Evolutionary conservation across 2,797 vertebrate species (phyloP).

Genomic region (Crax fasciolata): DNA sequence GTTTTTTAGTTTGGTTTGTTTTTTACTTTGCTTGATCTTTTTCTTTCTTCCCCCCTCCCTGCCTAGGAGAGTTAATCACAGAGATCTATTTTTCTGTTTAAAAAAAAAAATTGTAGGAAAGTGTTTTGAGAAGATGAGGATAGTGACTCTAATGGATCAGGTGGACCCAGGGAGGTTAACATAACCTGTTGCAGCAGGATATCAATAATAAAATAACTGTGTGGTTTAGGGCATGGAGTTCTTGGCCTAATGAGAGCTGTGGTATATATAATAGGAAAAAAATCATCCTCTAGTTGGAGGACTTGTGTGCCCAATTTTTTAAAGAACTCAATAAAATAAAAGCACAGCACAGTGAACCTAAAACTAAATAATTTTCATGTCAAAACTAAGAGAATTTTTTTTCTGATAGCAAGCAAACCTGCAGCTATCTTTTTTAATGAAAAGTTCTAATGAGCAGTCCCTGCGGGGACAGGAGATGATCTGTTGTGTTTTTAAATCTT

Average conservation of each 20-base stretch:
- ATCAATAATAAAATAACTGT: not conserved
- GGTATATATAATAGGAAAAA: not conserved
- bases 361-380: not conserved
- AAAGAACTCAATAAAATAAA: not conserved
- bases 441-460: not conserved
- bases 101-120: not conserved
- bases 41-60: not conserved
- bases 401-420: not conserved
- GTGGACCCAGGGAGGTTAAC: not conserved
- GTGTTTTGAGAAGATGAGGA: not conserved
- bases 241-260: not conserved
- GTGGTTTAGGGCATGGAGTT: not conserved
- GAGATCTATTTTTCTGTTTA: not conserved
- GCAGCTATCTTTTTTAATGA: not conserved
- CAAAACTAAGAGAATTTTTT: not conserved
- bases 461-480: not conserved
- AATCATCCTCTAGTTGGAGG: not conserved
- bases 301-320: not conserved
- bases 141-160: not conserved
- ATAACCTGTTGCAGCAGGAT: not conserved
- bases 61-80: not conserved
- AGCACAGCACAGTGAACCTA: not conserved
- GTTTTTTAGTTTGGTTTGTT: not conserved
- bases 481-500: conserved; percentile 25
- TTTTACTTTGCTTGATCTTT: not conserved